A percentile compares a stretch with the other conserved stretches of the same genome.
Conservation (phyloP, 2,797 vertebrate genomes). For the Sebastes wilsoni region DNA sequence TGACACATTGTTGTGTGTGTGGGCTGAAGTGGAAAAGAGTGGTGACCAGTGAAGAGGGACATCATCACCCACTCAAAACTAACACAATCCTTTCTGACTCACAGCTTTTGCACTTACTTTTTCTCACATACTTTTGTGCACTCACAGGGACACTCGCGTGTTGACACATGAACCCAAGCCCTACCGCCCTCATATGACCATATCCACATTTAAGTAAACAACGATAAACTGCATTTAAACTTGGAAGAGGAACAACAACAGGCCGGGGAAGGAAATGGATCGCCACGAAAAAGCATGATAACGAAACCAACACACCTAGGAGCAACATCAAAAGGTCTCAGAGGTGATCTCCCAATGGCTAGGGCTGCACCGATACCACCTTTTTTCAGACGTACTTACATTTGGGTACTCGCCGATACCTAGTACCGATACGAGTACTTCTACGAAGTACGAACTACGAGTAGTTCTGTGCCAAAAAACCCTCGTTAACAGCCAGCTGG, state of each 20-base stretch:
- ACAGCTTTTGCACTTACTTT: conserved; percentile 38
- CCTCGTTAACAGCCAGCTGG: too few relatives aligned
- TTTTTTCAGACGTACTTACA: too few relatives aligned
- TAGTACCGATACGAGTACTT: too few relatives aligned
- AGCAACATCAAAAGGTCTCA: neutral
- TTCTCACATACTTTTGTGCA: conserved; percentile 19
- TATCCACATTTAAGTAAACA: conserved; percentile 22
- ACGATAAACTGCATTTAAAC: neutral
- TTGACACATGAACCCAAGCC: conserved; percentile 12
- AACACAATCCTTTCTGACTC: conserved; percentile 46
- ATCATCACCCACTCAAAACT: conserved; percentile 45
- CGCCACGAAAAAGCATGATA: neutral
- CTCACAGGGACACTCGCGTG: neutral
- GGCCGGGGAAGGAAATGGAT: neutral
- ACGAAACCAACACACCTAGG: neutral
- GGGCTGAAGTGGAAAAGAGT: conserved; percentile 37
- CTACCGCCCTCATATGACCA: neutral
- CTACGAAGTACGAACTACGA: too few relatives aligned
- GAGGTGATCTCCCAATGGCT: neutral
- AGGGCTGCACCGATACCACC: too few relatives aligned
- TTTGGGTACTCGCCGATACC: too few relatives aligned
- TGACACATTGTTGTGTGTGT: neutral
- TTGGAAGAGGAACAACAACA: neutral
- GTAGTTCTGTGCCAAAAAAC: too few relatives aligned
- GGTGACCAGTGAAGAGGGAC: conserved; percentile 39